Evolutionary conservation across 2,888 invertebrate genomes (phyloP), one percentile per base, ranked within the genome.

Genomic region (Chalcosyrphus nemorum): DNA sequence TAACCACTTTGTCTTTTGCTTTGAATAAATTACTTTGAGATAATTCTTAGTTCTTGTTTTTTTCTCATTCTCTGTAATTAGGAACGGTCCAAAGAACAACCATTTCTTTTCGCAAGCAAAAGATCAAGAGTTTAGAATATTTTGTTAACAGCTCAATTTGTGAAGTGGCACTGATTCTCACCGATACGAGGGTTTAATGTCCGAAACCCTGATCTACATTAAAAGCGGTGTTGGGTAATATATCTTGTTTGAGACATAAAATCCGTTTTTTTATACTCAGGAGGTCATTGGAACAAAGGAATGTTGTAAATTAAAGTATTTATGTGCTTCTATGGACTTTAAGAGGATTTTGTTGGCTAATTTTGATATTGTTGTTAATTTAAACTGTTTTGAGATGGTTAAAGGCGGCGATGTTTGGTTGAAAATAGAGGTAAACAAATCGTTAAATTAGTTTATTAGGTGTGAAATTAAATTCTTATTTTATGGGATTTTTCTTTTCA

Each of bases 31-130:
- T 32, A 63, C 54, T 78, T n/a, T n/a, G n/a, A n/a, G n/a, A n/a
- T n/a, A 19, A 7, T n/a, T n/a, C n/a, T n/a, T n/a, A 54, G 59
- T 17, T 35, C 15, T 3, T 52, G n/a, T 11, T 50, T 45, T 52
- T 54, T 45, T 52, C 21, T 56, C 15, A 7, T 59, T 35, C 9
- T 29, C 29, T 29, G 35, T 61, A 72, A 82, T 77, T 78, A 56
- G 57, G 78, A 78, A 74, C 68, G 72, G 72, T 82, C 72, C 82
- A 82, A 82, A 78, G 82, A 78, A 63, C 71, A n/a, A 57, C 59
- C 59, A 57, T 19, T 43, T 38, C 59, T 68, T 82, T 45, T 41
- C n/a, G 35, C 54, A 56, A 68, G 56, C 63, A 17, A 72, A 66
- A 77, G 72, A 66, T 77, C 66, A 74, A 59, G 50, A 52, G 27